Evolutionary conservation across 1,140 invertebrate species (phyloP).

Genomic region (Bombus haemorrhoidalis): DNA sequence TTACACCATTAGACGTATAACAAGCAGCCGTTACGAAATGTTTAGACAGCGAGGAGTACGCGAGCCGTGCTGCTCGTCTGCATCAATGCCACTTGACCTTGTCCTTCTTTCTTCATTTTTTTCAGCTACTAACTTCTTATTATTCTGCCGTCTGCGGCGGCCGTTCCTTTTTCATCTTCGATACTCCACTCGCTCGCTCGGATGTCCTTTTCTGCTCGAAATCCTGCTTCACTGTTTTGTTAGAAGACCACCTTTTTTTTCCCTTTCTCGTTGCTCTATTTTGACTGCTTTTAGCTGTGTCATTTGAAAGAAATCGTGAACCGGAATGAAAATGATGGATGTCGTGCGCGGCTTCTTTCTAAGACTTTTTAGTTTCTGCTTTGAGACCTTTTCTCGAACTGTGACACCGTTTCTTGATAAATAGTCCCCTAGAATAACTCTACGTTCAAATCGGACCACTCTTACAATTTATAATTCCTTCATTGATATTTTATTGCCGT

Average conservation of each 20-base stretch:
- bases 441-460: not conserved
- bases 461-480: not conserved
- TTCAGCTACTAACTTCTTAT: slow-evolving; percentile 51
- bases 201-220: slow-evolving; percentile 43
- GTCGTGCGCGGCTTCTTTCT: not conserved
- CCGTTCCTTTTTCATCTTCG: slow-evolving; percentile 49
- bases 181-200: slow-evolving; percentile 24
- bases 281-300: not conserved
- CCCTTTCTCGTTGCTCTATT: not conserved
- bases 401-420: not conserved
- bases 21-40: not conserved
- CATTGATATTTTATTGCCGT: not conserved
- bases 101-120: slow-evolving; percentile 37
- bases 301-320: slow-evolving; percentile 10
- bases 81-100: slow-evolving; percentile 24
- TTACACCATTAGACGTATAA: not conserved
- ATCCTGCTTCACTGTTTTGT: slow-evolving; percentile 43
- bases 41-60: not conserved
- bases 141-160: slow-evolving; percentile 42
- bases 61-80: too few species aligned
- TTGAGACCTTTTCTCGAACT: not conserved
- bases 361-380: not conserved
- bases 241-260: not conserved
- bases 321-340: slow-evolving; percentile 9
- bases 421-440: not conserved